A percentile compares a stretch with the other conserved stretches of the same genome.
phyloP scores from a whole-genome alignment of 2,888 invertebrate genomes.

The Dioctria linearis region DNA sequence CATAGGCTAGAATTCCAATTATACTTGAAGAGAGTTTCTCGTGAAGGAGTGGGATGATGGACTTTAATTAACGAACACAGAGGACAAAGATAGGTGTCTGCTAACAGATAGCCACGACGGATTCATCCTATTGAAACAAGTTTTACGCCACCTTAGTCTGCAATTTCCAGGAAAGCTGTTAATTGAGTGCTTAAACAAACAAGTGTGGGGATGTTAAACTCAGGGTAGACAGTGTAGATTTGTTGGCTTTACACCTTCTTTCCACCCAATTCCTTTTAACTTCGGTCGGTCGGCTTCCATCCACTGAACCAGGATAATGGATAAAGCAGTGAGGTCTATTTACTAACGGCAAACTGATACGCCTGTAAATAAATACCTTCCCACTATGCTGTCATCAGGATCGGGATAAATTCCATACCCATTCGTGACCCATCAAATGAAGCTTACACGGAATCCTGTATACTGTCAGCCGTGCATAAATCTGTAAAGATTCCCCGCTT shows the following conservation, averaged over 20 bases:
- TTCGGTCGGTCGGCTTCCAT: background rate
- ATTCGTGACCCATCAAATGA: background rate
- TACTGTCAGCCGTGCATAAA: background rate
- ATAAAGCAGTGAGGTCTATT: background rate
- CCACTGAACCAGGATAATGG: constrained; percentile 1
- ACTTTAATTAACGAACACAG: too few relatives aligned
- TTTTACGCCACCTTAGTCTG: background rate
- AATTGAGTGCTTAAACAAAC: constrained; percentile 16
- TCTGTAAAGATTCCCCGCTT: background rate
- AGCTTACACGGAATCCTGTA: background rate
- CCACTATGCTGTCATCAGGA: background rate
- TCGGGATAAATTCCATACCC: background rate
- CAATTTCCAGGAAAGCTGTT: constrained; percentile 4
- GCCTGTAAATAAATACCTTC: background rate
- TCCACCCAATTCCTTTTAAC: constrained; percentile 11
- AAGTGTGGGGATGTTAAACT: background rate
- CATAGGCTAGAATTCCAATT: too few relatives aligned
- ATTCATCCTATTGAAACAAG: background rate
- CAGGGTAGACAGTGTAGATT: background rate
- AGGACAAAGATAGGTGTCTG: too few relatives aligned
- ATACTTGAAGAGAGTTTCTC: too few relatives aligned
- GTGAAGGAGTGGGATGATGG: too few relatives aligned
- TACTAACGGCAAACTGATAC: constrained; percentile 13
- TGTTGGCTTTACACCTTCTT: background rate
- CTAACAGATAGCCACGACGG: background rate